Evolutionary conservation across 2,888 invertebrate species (phyloP).

Genomic region (Diarsia rubi): DNA sequence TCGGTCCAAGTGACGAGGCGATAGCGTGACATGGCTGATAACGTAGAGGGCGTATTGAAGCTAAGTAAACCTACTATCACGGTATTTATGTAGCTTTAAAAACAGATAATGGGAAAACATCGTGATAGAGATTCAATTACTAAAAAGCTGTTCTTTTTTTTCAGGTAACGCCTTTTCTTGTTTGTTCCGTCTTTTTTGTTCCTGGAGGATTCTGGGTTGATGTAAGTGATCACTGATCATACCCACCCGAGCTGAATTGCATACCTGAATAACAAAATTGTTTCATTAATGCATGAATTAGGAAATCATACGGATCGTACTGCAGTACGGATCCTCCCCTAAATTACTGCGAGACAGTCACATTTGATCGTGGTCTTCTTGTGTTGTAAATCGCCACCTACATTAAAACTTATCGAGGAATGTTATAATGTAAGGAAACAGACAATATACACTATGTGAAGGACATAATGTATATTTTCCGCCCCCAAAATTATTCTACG

Average conservation of each 20-base stretch:
- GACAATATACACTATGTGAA: background rate
- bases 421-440: constrained; percentile 1
- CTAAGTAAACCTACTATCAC: constrained; percentile 49
- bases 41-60: constrained; percentile 38
- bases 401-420: background rate
- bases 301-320: background rate
- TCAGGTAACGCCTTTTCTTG: constrained; percentile 52
- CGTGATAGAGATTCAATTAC: constrained; percentile 45
- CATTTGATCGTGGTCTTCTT: background rate
- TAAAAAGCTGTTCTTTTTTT: constrained; percentile 39
- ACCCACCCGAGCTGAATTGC: background rate
- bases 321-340: background rate
- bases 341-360: background rate
- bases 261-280: background rate
- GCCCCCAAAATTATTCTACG: constrained; percentile 57
- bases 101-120: constrained; percentile 42
- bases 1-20: constrained; percentile 70
- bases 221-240: constrained; percentile 14
- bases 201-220: background rate
- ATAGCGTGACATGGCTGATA: constrained; percentile 55
- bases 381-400: background rate
- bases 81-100: constrained; percentile 45
- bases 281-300: background rate
- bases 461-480: constrained; percentile 30
- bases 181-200: constrained; percentile 16